Evolutionary conservation across 2,797 vertebrate species (phyloP).

Genomic region (Scolopax bukidnonensis): DNA sequence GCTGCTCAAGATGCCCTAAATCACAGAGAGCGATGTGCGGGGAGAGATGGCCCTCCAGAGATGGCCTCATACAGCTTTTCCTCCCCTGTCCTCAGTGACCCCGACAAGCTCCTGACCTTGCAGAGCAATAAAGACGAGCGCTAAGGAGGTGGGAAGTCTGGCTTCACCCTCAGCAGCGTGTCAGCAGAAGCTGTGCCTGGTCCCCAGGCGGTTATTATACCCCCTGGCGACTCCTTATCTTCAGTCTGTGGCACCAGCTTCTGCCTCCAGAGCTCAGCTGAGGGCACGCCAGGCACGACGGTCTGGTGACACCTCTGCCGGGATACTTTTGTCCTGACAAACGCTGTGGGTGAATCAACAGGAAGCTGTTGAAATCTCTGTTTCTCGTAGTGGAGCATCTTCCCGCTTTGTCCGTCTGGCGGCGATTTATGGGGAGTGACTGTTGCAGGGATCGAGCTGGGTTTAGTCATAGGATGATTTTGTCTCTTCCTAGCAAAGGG

Average conservation of each 20-base stretch:
- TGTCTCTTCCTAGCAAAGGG: conserved; percentile 54
- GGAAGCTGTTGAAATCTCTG: neutral
- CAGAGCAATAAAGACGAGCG: neutral
- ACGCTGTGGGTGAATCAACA: conserved; percentile 16
- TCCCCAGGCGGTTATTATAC: neutral
- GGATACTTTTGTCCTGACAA: neutral
- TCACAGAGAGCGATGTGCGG: fast-evolving
- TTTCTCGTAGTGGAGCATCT: conserved; percentile 38
- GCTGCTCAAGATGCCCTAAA: neutral
- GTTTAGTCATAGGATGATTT: conserved; percentile 41
- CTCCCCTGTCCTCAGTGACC: neutral
- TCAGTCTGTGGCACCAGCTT: neutral
- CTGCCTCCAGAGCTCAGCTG: neutral
- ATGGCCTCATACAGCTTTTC: neutral
- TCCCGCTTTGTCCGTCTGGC: neutral
- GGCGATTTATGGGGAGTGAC: conserved; percentile 12
- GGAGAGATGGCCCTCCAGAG: neutral
- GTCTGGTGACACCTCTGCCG: neutral
- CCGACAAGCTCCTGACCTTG: neutral
- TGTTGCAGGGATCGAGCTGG: neutral
- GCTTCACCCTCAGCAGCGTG: neutral
- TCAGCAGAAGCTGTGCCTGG: neutral
- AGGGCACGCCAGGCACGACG: neutral
- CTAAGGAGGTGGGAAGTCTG: neutral
- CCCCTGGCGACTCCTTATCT: neutral